phyloP scores from a whole-genome alignment of 2,888 invertebrate species.

The Dendrolimus pini region DNA sequence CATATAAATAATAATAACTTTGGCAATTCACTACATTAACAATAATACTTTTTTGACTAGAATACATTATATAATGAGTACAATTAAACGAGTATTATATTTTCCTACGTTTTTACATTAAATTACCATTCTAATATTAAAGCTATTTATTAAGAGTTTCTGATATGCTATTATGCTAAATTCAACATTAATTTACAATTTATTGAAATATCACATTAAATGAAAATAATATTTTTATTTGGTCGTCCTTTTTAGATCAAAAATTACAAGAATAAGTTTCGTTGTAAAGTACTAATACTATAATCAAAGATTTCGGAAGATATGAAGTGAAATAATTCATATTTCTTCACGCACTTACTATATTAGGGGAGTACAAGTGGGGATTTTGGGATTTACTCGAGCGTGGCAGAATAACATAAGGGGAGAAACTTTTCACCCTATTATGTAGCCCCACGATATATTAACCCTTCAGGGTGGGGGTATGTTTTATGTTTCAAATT shows the following conservation, averaged over 20 bases:
- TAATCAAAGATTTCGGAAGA: not conserved
- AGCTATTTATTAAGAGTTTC: constrained; percentile 9
- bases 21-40: not conserved
- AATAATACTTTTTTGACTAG: not conserved
- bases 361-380: too few species aligned
- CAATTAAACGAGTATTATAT: not conserved
- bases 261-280: constrained; percentile 13
- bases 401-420: too few species aligned
- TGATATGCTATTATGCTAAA: constrained; percentile 51
- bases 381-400: too few species aligned
- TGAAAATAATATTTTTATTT: constrained; percentile 34
- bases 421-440: too few species aligned
- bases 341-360: too few species aligned
- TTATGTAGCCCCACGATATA: too few species aligned
- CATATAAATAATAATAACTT: not conserved
- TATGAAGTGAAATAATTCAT: too few species aligned
- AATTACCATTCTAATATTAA: not conserved
- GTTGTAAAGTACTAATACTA: constrained; percentile 16
- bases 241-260: constrained; percentile 41
- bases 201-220: constrained; percentile 36
- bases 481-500: too few species aligned
- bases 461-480: too few species aligned
- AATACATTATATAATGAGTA: not conserved
- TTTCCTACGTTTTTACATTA: not conserved
- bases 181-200: constrained; percentile 23